Base-by-base conservation (phyloP, 1,140 invertebrate genomes). In the Aphelinus atriplicis region DNA sequence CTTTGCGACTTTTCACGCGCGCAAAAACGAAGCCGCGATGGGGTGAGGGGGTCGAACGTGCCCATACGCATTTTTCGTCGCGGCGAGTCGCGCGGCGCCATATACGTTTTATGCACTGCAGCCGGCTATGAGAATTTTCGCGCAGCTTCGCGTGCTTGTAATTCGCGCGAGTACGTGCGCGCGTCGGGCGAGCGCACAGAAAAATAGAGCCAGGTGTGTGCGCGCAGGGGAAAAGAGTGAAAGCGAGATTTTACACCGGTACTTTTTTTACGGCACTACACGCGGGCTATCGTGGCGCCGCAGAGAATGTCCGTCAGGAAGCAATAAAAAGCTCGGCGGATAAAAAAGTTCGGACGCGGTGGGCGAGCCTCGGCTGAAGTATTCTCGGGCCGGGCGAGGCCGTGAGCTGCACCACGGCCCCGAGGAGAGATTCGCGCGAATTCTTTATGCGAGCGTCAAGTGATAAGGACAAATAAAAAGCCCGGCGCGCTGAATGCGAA, bases 201-300 rank as follows among this genome's bases (percentile, higher is more conserved):
- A 26, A 26, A 26, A 26, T 26, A 26, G 26, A 26, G 10, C 3
- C 56, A 57, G 10, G 7, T 4, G 9, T 4, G 42, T 9, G 43
- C 57, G n/a, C n/a, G 57, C 43, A 58, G 26, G 26, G 26, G 26
- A 26, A 26, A 9, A 56, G 43, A 57, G 62, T 0, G 70, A 10
- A n/a, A 56, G 69, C 43, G 53, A 63, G 55, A 68, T 74, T 70
- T 75, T 75, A 75, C 57, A 67, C 48, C 5, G 61, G 73, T 50
- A 60, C 53, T 67, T 67, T 74, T 66, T 76, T 76, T 76, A 76
- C 50, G 69, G 55, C 53, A 63, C 47, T 70, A 76, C 62, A 71
- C 47, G 75, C 62, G 26, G 26, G 68, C 61, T 68, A 71, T 71
- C 67, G 62, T 46, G 7, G 45, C 55, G 55, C 43, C 66, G 57